Percentiles rank a stretch among this genome's conserved stretches.
phyloP scores from a whole-genome alignment of 2,797 vertebrate genomes.

The Hippopotamyrus pictus region DNA sequence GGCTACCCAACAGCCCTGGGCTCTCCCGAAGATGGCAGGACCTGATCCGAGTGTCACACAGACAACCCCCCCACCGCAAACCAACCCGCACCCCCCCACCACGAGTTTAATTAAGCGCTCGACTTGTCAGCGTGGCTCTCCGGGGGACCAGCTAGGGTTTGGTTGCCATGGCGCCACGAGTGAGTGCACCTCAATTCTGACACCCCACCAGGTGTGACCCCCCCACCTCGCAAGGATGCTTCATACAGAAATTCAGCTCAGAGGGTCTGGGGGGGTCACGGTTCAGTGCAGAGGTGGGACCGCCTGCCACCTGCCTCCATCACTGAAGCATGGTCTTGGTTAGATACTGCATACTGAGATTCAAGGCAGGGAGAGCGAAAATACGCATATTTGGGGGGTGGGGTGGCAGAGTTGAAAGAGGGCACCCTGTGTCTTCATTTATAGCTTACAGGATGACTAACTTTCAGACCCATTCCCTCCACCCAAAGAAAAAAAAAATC shows the following conservation, averaged over 20 bases:
- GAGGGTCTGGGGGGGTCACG: background rate
- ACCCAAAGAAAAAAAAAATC: background rate
- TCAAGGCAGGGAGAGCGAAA: background rate
- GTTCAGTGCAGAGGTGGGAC: background rate
- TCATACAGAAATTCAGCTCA: background rate
- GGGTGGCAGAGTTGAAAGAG: background rate
- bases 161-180: constrained; percentile 3
- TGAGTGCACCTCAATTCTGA: background rate
- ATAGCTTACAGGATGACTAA: background rate
- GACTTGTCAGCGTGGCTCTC: constrained; percentile 17
- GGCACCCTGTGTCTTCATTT: background rate
- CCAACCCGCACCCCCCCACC: background rate
- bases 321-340: background rate
- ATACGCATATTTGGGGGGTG: background rate
- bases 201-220: constrained; percentile 19
- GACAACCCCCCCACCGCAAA: background rate
- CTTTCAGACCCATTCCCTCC: background rate
- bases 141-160: constrained; percentile 16
- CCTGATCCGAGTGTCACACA: background rate
- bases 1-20: background rate
- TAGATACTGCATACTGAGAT: background rate
- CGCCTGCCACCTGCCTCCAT: background rate
- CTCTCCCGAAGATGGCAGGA: background rate
- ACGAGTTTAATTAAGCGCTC: constrained; percentile 22
- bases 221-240: background rate